phyloP scores from a whole-genome alignment of 2,797 vertebrate species.

The Emydoidea blandingii region DNA sequence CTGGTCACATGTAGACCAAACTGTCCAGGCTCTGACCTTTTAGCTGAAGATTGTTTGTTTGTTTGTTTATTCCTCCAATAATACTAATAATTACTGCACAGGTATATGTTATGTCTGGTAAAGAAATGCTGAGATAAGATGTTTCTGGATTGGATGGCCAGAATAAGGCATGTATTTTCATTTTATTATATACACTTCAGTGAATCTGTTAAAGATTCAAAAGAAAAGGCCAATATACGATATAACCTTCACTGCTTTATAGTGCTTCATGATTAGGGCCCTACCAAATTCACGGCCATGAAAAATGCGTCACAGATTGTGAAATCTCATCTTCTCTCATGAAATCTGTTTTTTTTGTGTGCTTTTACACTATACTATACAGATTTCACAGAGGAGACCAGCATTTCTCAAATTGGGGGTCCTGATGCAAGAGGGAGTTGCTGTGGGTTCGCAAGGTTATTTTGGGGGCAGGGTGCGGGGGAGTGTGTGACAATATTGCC shows the following conservation, averaged over 20 bases:
- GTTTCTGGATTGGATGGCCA: background rate
- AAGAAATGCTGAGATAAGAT: background rate
- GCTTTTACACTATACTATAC: no score
- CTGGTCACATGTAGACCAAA: background rate
- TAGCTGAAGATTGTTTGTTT: background rate
- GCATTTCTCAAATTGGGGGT: no score
- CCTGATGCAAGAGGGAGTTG: no score
- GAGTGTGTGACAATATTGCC: no score
- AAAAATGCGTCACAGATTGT: no score
- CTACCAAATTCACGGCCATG: no score
- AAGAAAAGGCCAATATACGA: background rate
- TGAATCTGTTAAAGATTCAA: background rate
- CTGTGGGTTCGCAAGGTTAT: no score
- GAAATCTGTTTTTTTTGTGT: no score
- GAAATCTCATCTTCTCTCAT: no score
- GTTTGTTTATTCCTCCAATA: background rate
- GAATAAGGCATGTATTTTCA: background rate
- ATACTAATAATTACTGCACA: accelerated
- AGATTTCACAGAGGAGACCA: no score
- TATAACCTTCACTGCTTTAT: background rate
- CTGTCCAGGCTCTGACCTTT: background rate
- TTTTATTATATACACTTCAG: no score
- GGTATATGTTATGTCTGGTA: background rate
- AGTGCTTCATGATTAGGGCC: background rate
- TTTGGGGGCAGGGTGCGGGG: no score